Percentiles rank a stretch among this genome's conserved stretches.
Evolutionary conservation across 2,888 invertebrate species (phyloP).

Genomic region (Lithophane ornitopus): DNA sequence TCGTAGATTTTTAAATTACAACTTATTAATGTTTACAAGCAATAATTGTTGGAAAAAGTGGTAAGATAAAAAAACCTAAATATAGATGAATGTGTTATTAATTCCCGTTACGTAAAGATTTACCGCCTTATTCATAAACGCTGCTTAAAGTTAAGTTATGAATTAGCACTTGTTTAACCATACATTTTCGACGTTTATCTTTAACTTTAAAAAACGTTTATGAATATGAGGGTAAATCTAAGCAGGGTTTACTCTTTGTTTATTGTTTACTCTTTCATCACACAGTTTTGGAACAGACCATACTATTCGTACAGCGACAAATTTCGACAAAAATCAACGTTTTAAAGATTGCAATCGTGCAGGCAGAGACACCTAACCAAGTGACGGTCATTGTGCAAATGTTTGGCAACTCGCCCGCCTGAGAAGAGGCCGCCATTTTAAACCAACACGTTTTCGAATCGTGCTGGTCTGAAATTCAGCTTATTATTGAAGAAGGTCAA

Average conservation of each 20-base stretch:
- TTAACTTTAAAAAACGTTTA: too few relatives aligned
- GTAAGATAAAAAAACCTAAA: not conserved
- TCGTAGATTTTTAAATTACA: not conserved
- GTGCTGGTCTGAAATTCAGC: constrained; percentile 38
- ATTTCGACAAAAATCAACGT: constrained; percentile 21
- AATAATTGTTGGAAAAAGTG: not conserved
- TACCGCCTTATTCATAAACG: too few relatives aligned
- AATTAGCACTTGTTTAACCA: too few relatives aligned
- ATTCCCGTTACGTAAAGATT: not conserved
- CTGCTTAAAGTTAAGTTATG: too few relatives aligned
- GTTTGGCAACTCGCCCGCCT: constrained; percentile 57
- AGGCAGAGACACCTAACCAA: constrained; percentile 30
- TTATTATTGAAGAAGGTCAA: constrained; percentile 28
- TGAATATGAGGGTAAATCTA: too few relatives aligned
- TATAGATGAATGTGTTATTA: not conserved
- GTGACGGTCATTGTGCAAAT: constrained; percentile 56
- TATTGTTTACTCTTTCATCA: not conserved
- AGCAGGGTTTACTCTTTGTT: too few relatives aligned
- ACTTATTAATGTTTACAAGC: not conserved
- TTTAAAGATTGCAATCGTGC: constrained; percentile 45
- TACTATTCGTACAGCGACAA: not conserved
- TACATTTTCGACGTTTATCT: too few relatives aligned
- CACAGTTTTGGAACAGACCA: not conserved
- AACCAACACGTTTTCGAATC: constrained; percentile 27
- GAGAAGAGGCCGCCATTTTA: constrained; percentile 47